Conservation (phyloP, 2,113 vertebrate species). For the Ibidorhyncha struthersii region DNA sequence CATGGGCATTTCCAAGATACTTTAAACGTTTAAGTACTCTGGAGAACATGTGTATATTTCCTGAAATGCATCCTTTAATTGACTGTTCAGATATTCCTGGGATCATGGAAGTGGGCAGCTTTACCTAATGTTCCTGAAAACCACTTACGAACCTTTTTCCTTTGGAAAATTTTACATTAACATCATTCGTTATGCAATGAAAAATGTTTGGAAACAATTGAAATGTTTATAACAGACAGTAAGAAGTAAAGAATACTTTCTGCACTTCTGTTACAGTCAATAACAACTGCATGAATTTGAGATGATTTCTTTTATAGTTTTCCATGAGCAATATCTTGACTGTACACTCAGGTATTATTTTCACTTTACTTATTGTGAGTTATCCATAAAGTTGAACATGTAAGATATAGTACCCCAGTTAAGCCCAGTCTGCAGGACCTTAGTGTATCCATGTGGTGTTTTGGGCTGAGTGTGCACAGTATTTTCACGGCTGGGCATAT, state of each 20-base stretch:
- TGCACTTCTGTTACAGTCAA: not conserved
- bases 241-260: not conserved
- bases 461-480: not conserved
- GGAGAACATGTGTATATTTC: slow-evolving; percentile 20
- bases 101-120: not conserved
- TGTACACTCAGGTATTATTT: not conserved
- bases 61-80: slow-evolving; percentile 23
- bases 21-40: not conserved
- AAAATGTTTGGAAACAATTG: slow-evolving; percentile 29
- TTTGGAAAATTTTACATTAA: slow-evolving; percentile 32
- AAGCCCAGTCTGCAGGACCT: not conserved
- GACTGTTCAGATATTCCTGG: not conserved
- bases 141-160: not conserved
- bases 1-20: not conserved
- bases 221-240: slow-evolving; percentile 23
- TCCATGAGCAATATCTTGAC: not conserved
- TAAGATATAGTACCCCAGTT: not conserved
- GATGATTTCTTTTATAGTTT: not conserved
- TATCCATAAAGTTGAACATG: not conserved
- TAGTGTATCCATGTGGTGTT: not conserved
- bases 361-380: not conserved
- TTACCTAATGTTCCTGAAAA: slow-evolving; percentile 22
- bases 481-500: not conserved
- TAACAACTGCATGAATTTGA: not conserved
- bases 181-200: not conserved